A percentile compares a stretch with the other conserved stretches of the same genome.
phyloP scores from a whole-genome alignment of 64 coral and sea anemone genomes.

The Pocillopora damicornis region DNA sequence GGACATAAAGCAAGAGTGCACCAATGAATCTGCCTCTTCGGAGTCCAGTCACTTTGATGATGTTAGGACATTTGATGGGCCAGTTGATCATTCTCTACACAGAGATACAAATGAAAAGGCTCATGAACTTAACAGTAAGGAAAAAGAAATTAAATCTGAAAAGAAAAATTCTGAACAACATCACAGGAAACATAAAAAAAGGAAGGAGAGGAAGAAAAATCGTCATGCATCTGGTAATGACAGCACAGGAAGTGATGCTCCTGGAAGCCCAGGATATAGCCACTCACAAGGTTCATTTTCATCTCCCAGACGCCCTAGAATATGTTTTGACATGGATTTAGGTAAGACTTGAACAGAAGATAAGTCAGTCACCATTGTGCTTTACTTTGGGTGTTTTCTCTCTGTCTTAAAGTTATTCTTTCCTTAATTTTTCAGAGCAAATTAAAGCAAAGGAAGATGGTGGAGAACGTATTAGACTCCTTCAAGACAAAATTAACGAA shows the following conservation, averaged over 20 bases:
- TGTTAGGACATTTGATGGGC: slow-evolving; percentile 15
- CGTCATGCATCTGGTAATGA: slow-evolving; percentile 86
- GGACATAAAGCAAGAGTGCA: slow-evolving; percentile 11
- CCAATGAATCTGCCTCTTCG: slow-evolving; percentile 13
- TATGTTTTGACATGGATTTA: slow-evolving; percentile 84
- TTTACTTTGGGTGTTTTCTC: not conserved
- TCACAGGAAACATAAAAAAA: slow-evolving; percentile 60
- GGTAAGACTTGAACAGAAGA: slow-evolving; percentile 28
- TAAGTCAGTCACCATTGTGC: not conserved
- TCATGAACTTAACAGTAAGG: slow-evolving; percentile 61
- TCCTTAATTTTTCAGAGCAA: slow-evolving; percentile 46
- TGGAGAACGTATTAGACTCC: slow-evolving; percentile 70
- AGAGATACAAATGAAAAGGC: slow-evolving; percentile 27
- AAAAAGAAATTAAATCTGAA: slow-evolving; percentile 45
- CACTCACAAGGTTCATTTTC: slow-evolving; percentile 24
- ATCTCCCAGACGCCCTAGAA: slow-evolving; percentile 56
- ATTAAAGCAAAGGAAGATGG: slow-evolving; percentile 90
- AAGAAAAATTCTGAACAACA: slow-evolving; percentile 72
- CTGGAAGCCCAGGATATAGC: slow-evolving; percentile 53
- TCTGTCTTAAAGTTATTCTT: not conserved
- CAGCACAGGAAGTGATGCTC: slow-evolving; percentile 77
- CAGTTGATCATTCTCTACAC: not conserved
- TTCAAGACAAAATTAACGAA: slow-evolving; percentile 90
- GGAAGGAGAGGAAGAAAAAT: slow-evolving; percentile 78
- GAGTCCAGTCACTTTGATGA: slow-evolving; percentile 30